phyloP scores from a whole-genome alignment of 1,140 invertebrate genomes.

The Mesaphorura yosii region DNA sequence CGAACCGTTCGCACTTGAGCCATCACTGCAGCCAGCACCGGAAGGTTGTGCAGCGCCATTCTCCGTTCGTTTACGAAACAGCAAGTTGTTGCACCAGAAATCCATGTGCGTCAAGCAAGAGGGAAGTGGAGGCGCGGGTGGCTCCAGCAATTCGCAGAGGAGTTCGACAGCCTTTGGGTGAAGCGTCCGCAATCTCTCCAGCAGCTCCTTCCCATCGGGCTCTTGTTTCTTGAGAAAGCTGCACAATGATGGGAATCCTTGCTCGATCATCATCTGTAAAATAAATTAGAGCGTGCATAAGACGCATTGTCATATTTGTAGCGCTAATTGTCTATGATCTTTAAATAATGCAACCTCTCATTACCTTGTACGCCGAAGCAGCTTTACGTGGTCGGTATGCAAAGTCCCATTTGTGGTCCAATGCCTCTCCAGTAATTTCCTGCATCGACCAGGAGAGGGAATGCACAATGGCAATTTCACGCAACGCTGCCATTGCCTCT shows the following conservation, averaged over 20 bases:
- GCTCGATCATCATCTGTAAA: constrained; percentile 29
- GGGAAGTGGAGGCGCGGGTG: constrained; percentile 43
- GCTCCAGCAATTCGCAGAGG: constrained; percentile 25
- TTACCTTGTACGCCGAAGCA: constrained; percentile 28
- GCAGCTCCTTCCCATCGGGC: constrained; percentile 25
- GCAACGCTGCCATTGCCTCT: constrained; percentile 52
- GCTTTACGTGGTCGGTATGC: constrained; percentile 28
- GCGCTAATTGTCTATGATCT: not conserved
- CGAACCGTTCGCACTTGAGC: not conserved
- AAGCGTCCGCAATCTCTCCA: constrained; percentile 19
- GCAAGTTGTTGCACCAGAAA: constrained; percentile 69
- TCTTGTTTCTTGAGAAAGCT: constrained; percentile 52
- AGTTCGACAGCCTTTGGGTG: constrained; percentile 29
- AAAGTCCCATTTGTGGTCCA: constrained; percentile 30
- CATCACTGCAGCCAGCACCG: constrained; percentile 31
- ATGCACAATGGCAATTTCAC: constrained; percentile 56
- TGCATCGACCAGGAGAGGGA: constrained; percentile 44
- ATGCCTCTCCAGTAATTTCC: constrained; percentile 16
- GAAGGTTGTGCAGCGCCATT: constrained; percentile 34
- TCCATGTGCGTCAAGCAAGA: constrained; percentile 56
- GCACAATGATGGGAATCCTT: constrained; percentile 36
- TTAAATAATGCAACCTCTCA: not conserved
- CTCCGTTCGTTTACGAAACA: constrained; percentile 46
- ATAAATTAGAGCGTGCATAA: not conserved
- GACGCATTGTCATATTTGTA: not conserved